phyloP scores from a whole-genome alignment of 2,113 vertebrate genomes.

The Leucoraja erinaceus region DNA sequence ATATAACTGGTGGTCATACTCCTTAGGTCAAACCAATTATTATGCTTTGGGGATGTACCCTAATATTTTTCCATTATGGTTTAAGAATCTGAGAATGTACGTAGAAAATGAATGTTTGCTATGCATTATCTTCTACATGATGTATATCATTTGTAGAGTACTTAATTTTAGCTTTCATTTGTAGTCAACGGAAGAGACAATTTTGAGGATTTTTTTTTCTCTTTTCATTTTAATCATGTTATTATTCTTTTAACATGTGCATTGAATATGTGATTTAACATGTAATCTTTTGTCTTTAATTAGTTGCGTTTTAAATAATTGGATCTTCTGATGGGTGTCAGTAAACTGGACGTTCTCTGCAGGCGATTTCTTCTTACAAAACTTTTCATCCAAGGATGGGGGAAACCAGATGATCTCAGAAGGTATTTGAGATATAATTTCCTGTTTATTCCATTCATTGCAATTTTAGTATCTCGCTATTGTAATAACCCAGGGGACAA shows the following conservation, averaged over 20 bases:
- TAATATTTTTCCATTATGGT: neutral
- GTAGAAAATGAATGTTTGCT: neutral
- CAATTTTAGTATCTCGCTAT: neutral
- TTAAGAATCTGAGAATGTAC: neutral
- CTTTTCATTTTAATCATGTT: neutral
- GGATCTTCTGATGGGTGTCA: conserved; percentile 79
- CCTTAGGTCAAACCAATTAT: neutral
- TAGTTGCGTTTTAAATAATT: conserved; percentile 56
- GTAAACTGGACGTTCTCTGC: conserved; percentile 87
- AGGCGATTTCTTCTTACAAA: conserved; percentile 90
- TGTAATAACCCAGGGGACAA: neutral
- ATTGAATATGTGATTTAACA: neutral
- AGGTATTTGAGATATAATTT: conserved; percentile 55
- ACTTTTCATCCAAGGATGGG: conserved; percentile 96
- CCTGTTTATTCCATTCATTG: no score
- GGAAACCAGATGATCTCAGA: conserved; percentile 89
- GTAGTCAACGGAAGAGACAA: neutral
- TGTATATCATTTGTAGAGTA: no score
- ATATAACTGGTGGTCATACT: no score
- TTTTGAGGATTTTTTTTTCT: neutral
- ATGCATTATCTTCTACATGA: neutral
- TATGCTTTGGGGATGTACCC: neutral
- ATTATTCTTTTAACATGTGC: neutral
- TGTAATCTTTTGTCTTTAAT: conserved; percentile 40
- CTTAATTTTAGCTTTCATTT: neutral